phyloP scores from a whole-genome alignment of 2,888 invertebrate species.

The Phania funesta region DNA sequence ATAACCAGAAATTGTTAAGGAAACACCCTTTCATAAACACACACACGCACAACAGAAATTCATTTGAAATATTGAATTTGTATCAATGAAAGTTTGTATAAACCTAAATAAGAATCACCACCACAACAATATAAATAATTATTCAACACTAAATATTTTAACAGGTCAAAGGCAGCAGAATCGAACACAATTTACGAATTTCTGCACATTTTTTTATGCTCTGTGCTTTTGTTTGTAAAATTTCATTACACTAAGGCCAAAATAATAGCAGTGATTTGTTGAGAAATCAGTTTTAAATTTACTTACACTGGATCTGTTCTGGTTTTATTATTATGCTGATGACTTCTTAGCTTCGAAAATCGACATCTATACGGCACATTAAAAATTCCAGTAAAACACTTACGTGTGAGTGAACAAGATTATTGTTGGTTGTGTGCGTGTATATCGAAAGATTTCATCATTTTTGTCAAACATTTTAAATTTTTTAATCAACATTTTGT shows the following conservation, averaged over 20 bases:
- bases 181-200: neutral
- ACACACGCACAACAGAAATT: neutral
- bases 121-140: constrained; percentile 53
- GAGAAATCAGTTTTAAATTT: neutral
- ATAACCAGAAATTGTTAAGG: constrained; percentile 40
- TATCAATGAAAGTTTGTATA: neutral
- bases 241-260: neutral
- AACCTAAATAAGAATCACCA: constrained; percentile 24
- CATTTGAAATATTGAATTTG: neutral
- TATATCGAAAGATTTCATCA: neutral
- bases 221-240: constrained; percentile 14
- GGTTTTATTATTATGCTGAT: neutral
- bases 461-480: constrained; percentile 8
- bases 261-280: neutral
- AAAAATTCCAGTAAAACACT: neutral
- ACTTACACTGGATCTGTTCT: neutral
- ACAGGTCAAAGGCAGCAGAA: constrained; percentile 18
- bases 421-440: neutral
- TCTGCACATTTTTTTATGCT: neutral
- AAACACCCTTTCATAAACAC: constrained; percentile 17
- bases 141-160: constrained; percentile 58
- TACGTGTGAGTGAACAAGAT: neutral
- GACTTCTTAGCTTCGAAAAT: neutral
- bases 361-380: too few species aligned
- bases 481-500: constrained; percentile 53